These are phyloP conservation scores for Setipinna tenuifilis DNA, from an alignment of 2,797 vertebrate species.

Conservation along the genomic window DNA sequence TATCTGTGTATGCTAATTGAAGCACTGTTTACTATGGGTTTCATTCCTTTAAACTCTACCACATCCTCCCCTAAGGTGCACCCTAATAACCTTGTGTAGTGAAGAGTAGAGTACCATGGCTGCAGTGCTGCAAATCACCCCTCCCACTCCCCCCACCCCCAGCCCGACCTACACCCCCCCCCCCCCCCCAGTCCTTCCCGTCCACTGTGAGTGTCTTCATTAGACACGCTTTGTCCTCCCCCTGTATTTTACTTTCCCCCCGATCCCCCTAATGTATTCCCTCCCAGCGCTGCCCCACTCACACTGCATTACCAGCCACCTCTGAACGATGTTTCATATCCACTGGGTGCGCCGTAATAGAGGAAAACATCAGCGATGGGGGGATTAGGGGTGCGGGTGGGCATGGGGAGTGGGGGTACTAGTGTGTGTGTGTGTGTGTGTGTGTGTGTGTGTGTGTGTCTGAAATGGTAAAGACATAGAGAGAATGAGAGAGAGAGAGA, in stretches of 20 bases:
- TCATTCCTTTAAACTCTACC: background rate
- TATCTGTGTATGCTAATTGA: background rate
- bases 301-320: background rate
- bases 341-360: background rate
- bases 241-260: background rate
- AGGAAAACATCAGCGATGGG: conserved; percentile 1
- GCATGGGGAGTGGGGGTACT: background rate
- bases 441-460: background rate
- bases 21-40: background rate
- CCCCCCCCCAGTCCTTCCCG: background rate
- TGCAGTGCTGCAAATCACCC: background rate
- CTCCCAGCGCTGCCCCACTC: background rate
- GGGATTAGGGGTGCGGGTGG: background rate
- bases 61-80: background rate
- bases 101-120: background rate
- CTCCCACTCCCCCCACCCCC: background rate
- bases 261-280: background rate
- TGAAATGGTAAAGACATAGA: background rate
- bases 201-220: conserved; percentile 13
- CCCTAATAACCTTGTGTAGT: background rate
- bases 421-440: background rate
- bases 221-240: conserved; percentile 15
- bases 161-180: background rate
- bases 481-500: too few relatives aligned
- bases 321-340: background rate